Evolutionary conservation across 2,888 invertebrate genomes (phyloP).

Genomic region (Ormyrus pomaceus): DNA sequence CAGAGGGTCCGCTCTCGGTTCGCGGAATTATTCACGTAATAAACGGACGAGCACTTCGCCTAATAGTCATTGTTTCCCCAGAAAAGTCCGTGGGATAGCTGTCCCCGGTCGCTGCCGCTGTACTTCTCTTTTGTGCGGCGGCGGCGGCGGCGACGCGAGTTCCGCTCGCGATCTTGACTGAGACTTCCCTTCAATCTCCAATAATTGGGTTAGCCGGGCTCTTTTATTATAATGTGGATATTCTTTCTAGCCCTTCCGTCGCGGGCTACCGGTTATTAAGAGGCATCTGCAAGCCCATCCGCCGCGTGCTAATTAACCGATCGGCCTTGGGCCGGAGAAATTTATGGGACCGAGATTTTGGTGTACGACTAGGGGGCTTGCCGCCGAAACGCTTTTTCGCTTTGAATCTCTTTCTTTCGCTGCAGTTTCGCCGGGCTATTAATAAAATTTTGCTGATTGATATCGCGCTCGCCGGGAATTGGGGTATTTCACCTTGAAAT

Average conservation of each 20-base stretch:
- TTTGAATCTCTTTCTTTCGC: background rate
- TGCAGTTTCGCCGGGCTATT: conserved; percentile 1
- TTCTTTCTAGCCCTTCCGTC: background rate
- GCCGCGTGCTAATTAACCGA: conserved; percentile 54
- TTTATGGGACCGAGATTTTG: conserved; percentile 44
- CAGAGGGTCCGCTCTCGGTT: conserved; percentile 30
- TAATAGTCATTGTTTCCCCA: conserved; percentile 62
- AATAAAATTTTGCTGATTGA: conserved; percentile 28
- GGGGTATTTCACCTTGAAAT: background rate
- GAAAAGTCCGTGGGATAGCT: conserved; percentile 47
- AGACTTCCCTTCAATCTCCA: conserved; percentile 54
- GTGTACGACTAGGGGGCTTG: background rate
- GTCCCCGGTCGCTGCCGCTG: background rate
- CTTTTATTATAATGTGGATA: conserved; percentile 38
- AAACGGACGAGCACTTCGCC: conserved; percentile 64
- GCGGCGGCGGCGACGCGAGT: background rate
- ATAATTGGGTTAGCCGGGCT: conserved; percentile 53
- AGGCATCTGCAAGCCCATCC: conserved; percentile 28
- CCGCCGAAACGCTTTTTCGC: background rate
- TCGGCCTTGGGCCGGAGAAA: conserved; percentile 53
- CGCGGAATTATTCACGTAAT: conserved; percentile 62
- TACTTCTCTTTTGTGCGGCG: conserved; percentile 13
- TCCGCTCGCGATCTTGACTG: conserved; percentile 15
- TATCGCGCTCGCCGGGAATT: background rate
- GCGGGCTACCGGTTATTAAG: conserved; percentile 49